These are phyloP conservation scores for Ethmia dodecea DNA, from an alignment of 2,888 invertebrate species.

Conservation along the genomic window DNA sequence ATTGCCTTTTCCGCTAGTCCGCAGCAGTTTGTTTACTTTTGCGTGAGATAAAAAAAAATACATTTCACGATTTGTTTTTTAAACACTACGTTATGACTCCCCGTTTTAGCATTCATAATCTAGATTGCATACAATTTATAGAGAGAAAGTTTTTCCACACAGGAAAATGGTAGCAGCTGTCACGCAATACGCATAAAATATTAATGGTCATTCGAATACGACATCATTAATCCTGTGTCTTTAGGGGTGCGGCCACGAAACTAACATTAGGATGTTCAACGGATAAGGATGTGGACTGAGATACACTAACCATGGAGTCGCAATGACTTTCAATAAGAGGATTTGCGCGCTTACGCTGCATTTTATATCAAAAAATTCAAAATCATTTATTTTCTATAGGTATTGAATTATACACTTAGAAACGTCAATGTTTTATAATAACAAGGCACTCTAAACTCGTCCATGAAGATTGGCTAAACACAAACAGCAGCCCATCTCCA, in stretches of 20 bases:
- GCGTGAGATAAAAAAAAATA: slow-evolving; percentile 16
- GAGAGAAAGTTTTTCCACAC: slow-evolving; percentile 6
- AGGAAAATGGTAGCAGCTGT: slow-evolving; percentile 18
- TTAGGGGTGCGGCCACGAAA: slow-evolving; percentile 18
- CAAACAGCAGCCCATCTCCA: no score
- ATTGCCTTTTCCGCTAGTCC: no score
- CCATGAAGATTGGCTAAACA: no score
- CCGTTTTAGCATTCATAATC: slow-evolving; percentile 9
- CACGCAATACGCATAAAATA: slow-evolving; percentile 29
- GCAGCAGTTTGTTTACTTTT: slow-evolving; percentile 1
- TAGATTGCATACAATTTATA: slow-evolving; percentile 16
- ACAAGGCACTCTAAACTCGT: no score
- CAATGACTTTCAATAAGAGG: no score
- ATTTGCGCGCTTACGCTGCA: no score
- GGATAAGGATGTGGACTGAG: no score
- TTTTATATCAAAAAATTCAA: no score
- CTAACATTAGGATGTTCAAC: not conserved
- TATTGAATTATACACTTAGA: no score
- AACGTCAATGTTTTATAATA: no score
- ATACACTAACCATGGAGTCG: no score
- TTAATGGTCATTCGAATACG: slow-evolving; percentile 23
- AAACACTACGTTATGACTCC: slow-evolving; percentile 14
- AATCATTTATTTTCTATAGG: no score
- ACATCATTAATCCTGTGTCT: slow-evolving; percentile 38
- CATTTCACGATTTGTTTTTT: slow-evolving; percentile 16